Evolutionary conservation across 2,888 invertebrate genomes (phyloP), one percentile per base, ranked within the genome.

Genomic region (Brenthis ino): DNA sequence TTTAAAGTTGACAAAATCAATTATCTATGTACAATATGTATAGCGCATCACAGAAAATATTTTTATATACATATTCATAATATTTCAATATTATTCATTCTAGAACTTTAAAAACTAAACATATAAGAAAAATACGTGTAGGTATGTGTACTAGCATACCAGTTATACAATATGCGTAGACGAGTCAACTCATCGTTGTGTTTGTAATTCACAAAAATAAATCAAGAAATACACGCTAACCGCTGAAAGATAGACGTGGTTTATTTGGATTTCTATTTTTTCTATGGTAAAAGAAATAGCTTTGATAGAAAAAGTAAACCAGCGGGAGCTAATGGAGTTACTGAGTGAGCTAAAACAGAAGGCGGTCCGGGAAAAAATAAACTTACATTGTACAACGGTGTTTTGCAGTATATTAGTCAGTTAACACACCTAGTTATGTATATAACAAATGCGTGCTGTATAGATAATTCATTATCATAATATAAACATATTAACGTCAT

Each of bases 301-400:
- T 75, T 75, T 75, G 78, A 76, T 79, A 76, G 68, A 79, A 80
- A 83, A 87, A 85, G 80, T 85, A 87, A 87, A 86, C 83, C 82
- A 79, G 81, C 80, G 75, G 79, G 82, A 75, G 93, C 89, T 85
- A 94, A 94, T 84, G 94, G 93, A 85, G 89, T 92, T 68, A 89
- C 82, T 64, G 94, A 94, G 76, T 94, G 94, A 86, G 91, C 79
- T 69, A 89, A 91, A 87, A 89, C 93, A 83, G 93, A 88, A 79
- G 93, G 82, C 74, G 91, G 83, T 77, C 81, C 57, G 68, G 77
- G 74, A 79, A 83, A 86, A 86, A 89, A 88, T 85, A 88, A 78
- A 78, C 74, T 71, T 57, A 68, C 69, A 69, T 69, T 70, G 68
- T 70, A 72, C 68, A 67, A 74, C 61, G 64, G 6, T 72, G 72